Percentiles rank a stretch among this genome's conserved stretches.
Conservation (phyloP, 2,888 invertebrate species). For the Machimus atricapillus region DNA sequence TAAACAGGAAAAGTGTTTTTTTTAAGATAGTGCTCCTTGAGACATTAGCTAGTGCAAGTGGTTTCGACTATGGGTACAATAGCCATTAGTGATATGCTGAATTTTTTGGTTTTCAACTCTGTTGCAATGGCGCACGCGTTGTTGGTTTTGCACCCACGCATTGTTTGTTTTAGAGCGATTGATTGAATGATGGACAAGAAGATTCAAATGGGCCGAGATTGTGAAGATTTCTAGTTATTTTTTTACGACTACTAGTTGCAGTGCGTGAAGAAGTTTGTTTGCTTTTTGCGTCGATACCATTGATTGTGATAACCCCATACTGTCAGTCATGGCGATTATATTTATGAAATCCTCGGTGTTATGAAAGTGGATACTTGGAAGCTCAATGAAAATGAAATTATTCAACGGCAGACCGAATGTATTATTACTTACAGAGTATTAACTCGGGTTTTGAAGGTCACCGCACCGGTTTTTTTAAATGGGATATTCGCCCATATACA, state of each 20-base stretch:
- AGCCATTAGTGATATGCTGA: neutral
- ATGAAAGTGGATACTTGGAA: conserved; percentile 17
- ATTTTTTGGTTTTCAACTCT: neutral
- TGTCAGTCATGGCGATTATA: neutral
- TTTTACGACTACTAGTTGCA: neutral
- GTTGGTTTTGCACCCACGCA: conserved; percentile 11
- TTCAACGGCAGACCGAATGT: neutral
- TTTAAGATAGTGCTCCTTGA: neutral
- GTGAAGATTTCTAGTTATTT: neutral
- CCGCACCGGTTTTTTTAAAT: neutral
- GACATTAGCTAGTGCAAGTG: neutral
- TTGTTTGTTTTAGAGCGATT: conserved; percentile 20
- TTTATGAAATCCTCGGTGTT: conserved; percentile 16
- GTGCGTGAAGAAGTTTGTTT: conserved; percentile 23
- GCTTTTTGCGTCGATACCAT: neutral
- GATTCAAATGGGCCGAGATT: neutral
- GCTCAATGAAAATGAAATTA: conserved; percentile 8
- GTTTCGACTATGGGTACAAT: neutral
- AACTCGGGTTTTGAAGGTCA: conserved; percentile 13
- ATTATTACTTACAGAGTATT: neutral
- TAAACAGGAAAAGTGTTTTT: neutral
- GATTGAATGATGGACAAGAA: neutral
- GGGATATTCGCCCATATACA: neutral
- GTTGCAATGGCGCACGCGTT: conserved; percentile 10
- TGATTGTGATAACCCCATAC: conserved; percentile 22